Percentiles rank a stretch among this genome's conserved stretches.
Conservation (phyloP, 2,888 invertebrate species). For the Anthoptus insignis region DNA sequence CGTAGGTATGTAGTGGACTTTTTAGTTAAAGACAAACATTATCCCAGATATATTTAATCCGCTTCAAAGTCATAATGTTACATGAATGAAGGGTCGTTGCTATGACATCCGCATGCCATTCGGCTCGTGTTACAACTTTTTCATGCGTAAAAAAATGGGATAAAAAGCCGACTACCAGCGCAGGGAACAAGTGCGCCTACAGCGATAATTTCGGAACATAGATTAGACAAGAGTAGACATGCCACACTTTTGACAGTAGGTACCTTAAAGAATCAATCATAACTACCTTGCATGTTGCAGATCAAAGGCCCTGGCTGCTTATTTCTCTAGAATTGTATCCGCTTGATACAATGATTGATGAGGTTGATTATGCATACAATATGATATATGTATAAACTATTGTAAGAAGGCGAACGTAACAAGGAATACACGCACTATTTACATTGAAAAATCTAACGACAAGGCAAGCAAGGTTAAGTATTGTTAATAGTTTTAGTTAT, state of each 20-base stretch:
- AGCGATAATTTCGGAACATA: slow-evolving; percentile 43
- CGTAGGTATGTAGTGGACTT: too few relatives aligned
- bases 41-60: too few relatives aligned
- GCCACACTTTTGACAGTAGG: background rate
- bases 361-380: too few relatives aligned
- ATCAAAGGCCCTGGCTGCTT: background rate
- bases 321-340: background rate
- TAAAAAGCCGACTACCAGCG: slow-evolving; percentile 70
- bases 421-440: too few relatives aligned
- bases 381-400: too few relatives aligned
- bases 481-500: too few relatives aligned
- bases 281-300: background rate
- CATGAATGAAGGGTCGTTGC: slow-evolving; percentile 51
- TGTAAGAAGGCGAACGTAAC: too few relatives aligned
- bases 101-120: slow-evolving; percentile 77
- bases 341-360: too few relatives aligned
- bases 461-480: too few relatives aligned
- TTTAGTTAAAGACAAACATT: too few relatives aligned
- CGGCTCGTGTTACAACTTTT: slow-evolving; percentile 79
- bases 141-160: slow-evolving; percentile 62
- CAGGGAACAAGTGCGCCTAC: slow-evolving; percentile 71
- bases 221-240: background rate
- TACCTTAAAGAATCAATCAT: slow-evolving; percentile 56
- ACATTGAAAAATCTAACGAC: too few relatives aligned
- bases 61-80: slow-evolving; percentile 15